phyloP scores from a whole-genome alignment of 2,113 vertebrate species.

The Austrofundulus limnaeus region DNA sequence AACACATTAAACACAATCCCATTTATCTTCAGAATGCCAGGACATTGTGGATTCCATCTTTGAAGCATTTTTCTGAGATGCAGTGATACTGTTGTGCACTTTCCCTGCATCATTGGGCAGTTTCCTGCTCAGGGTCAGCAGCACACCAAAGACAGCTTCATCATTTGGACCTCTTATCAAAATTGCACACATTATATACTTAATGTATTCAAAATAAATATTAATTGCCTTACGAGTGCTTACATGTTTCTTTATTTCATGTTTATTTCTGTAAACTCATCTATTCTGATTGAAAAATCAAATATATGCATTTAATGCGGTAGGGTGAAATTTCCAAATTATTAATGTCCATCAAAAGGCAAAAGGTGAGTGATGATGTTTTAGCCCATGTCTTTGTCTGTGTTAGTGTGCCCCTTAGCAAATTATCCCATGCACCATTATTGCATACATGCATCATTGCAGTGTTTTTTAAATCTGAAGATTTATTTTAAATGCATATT shows the following conservation, averaged over 20 bases:
- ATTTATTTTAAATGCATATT: not conserved
- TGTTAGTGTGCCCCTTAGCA: no score
- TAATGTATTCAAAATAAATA: not conserved
- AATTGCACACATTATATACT: not conserved
- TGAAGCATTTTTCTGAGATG: constrained; percentile 15
- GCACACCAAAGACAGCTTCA: constrained; percentile 1
- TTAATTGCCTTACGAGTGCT: not conserved
- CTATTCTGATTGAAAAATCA: not conserved
- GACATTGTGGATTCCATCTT: constrained; percentile 6
- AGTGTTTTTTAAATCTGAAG: no score
- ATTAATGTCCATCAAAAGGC: no score
- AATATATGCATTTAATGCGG: no score
- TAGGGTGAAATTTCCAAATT: no score
- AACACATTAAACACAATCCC: constrained; percentile 14
- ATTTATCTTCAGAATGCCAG: constrained; percentile 6
- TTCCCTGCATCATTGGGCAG: constrained; percentile 11
- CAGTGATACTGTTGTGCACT: constrained; percentile 6
- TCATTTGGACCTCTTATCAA: constrained; percentile 4
- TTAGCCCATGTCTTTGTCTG: no score
- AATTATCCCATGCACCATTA: no score
- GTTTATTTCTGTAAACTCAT: not conserved
- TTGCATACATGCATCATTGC: no score
- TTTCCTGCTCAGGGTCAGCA: constrained; percentile 17
- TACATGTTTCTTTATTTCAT: not conserved
- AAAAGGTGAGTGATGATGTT: no score